Base-by-base conservation (phyloP, 2,797 vertebrate genomes). In the Fundulus diaphanus region DNA sequence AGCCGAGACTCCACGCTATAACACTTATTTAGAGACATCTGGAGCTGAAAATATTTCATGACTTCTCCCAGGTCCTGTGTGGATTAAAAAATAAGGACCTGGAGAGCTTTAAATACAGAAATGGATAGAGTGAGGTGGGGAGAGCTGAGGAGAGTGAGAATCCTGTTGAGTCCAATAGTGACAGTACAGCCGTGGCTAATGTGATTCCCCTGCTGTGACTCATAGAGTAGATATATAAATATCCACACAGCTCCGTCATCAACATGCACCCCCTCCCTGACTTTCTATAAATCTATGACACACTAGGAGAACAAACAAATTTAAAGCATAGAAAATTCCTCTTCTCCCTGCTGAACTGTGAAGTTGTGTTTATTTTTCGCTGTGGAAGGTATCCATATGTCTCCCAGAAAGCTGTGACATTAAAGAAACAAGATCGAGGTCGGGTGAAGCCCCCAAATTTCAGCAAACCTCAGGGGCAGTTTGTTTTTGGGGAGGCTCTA, bases 221-320 rank as follows among this genome's bases (percentile, higher is more conserved):
- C 88, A 92, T 66, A 77, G 85, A 85, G 81, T 83, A 88, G 83
- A 75, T 85, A 85, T 92, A 93, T 90, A 92, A 91, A 93, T 92
- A 90, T 81, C 74, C 83, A 77, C 83, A 79, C 72, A 80, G 85
- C 77, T 81, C 87, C 77, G 87, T 77, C 84, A 69, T 72, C 82
- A 78, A 87, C 87, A 93, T 65, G 77, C 84, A 80, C 76, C 77
- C 82, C 66, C 81, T 81, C 78, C 68, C 61, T 24, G 6, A 83
- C 85, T 88, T 72, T 85, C 74, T 59, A 73, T 78, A 85, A 91
- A 82, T 82, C 85, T 81, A 75, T 29, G 87, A 88, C 80, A 85
- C 82, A 79, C 49, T 81, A 11, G 72, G 56, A 80, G 70, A n/a
- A n/a, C n/a, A n/a, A n/a, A 70, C 61, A 59, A 74, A 79, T 56